Conservation (phyloP, 1,140 invertebrate genomes). For the Plodia interpunctella region DNA sequence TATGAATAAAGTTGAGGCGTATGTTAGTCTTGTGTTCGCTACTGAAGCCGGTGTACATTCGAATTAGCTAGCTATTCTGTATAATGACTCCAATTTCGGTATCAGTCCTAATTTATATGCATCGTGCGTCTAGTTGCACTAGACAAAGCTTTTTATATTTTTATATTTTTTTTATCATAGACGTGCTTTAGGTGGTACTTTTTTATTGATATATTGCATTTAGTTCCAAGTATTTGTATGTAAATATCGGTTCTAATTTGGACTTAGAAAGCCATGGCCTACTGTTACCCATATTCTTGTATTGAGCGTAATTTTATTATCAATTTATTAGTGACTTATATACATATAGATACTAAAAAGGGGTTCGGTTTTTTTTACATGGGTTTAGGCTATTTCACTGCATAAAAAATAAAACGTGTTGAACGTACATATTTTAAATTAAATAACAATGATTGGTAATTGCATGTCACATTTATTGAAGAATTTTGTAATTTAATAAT, state of each 20-base stretch:
- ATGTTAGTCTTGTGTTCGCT: no score
- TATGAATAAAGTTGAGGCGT: no score
- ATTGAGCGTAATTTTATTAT: not conserved
- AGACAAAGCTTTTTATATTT: slow-evolving; percentile 6
- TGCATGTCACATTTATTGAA: no score
- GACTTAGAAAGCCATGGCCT: not conserved
- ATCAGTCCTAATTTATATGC: not conserved
- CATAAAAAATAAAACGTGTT: no score
- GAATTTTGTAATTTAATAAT: no score
- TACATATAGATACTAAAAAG: no score
- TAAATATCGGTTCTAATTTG: not conserved
- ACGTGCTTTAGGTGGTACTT: not conserved
- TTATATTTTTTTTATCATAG: slow-evolving; percentile 2
- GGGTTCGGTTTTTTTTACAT: no score
- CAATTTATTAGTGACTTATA: not conserved
- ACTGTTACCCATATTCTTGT: not conserved
- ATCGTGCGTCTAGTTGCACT: not conserved
- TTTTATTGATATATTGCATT: slow-evolving; percentile 5
- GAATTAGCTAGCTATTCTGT: not conserved
- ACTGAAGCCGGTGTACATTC: no score
- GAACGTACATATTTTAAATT: no score
- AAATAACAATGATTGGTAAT: no score
- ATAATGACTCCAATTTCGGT: not conserved
- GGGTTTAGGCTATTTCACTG: no score
- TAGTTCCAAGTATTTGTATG: not conserved